Base-by-base conservation (phyloP, 2,797 vertebrate genomes). In the Microctenopoma stevenorrisi region DNA sequence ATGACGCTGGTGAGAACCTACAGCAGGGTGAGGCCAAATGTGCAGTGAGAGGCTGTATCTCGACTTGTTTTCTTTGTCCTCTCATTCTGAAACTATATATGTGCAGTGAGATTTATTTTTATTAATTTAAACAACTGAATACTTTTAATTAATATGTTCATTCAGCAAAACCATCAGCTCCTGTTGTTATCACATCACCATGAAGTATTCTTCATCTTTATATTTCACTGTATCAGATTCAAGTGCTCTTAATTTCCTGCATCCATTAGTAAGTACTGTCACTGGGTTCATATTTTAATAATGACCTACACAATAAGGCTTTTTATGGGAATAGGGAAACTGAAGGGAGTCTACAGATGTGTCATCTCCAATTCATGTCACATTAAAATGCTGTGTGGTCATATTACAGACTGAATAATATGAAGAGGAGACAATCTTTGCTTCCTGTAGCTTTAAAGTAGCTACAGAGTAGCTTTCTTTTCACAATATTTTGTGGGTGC, bases 1-100 rank as follows among this genome's bases (percentile, higher is more conserved):
- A 48, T 93, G 93, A 73, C 95, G 94, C 65, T 95, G 95, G 86
- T 95, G 95, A 33, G 94, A 89, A 74, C 95, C 97, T 97, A 40
- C 55, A 74, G 74, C 68, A 59, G 46, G 72, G 82, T 72, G 44
- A 73, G 58, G 74, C 81, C 69, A 60, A 75, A 61, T 65, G 55
- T n/a, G 43, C 44, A 44, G 62, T 81, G 58, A 82, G 69, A 65
- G 37, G 42, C 38, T 43, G 12, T 13, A 58, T 57, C 25, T 54
- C 48, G 7, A 12, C 46, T 11, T 51, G 8, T 55, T 68, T 22
- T 40, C 15, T 51, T 75, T 53, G 42, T 38, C 26, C 11, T 30
- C 48, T 35, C 22, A 28, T 46, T 49, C 4, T 54, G 30, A 61
- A 51, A 50, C n/a, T 10, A 16, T 9, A 47, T 13, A 12, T 33